Base-by-base conservation (phyloP, 2,113 vertebrate species). In the Zosterops pallidus region DNA sequence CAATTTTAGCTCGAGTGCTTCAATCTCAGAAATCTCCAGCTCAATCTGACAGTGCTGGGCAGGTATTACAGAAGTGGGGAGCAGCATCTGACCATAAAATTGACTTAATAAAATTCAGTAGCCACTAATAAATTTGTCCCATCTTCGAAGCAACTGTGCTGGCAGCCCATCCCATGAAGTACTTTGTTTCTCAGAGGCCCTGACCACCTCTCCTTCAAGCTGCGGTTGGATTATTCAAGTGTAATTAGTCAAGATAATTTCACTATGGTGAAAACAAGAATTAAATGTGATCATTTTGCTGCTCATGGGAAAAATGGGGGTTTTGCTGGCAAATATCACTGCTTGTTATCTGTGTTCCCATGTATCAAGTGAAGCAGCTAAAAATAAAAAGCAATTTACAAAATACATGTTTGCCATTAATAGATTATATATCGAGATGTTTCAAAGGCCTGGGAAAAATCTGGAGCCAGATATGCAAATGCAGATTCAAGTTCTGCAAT, bases 391-490 rank as follows among this genome's bases (percentile, higher is more conserved):
- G 49, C 57, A 72, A 91, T 85, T 88, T 80, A 72, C 64, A 78
- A 92, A 94, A 83, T 74, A 75, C 0, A 0, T 41, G 50, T 92
- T 83, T 80, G 71, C 83, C 89, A 55, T 70, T 77, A 95, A 83
- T 63, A 96, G 83, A 74, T 55, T 86, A 57, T 39, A 82, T 46
- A 65, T 42, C 12, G 9, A 65, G 56, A 88, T 39, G 83, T 35
- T 59, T 59, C 63, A 88, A 83, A 77, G 83, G 72, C 71, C 55
- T 25, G 59, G 52, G 67, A 52, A 74, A 93, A 85, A 85, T 77
- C 50, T 67, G 55, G 60, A 88, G 83, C 35, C 92, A 96, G 59
- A 90, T 86, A 93, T 89, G 95, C 86, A 95, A 95, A 92, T 67
- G 17, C 12, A 90, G 39, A n/a, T 42, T 80, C 15, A 39, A 26